Percentiles rank a stretch among this genome's conserved stretches.
Conservation (phyloP, 2,113 vertebrate species). For the Ciconia boyciana region DNA sequence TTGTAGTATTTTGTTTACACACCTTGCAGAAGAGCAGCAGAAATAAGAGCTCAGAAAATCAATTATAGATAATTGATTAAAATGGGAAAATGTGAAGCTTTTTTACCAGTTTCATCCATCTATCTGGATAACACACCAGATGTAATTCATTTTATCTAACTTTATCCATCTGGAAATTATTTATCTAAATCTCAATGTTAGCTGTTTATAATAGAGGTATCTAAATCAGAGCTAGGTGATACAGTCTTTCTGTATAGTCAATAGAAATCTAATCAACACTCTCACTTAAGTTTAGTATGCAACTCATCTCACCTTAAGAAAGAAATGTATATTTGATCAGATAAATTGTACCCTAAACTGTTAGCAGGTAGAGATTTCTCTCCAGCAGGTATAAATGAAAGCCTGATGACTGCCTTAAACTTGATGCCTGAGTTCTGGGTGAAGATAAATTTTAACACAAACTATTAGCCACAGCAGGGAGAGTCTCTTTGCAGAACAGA, state of each 20-base stretch:
- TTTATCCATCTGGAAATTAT: not conserved
- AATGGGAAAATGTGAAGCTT: not conserved
- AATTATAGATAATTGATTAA: not conserved
- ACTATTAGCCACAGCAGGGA: not conserved
- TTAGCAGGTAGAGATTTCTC: not conserved
- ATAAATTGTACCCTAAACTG: not conserved
- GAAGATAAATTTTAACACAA: not conserved
- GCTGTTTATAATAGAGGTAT: not conserved
- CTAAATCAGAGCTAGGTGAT: not conserved
- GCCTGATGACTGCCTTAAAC: not conserved
- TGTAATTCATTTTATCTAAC: not conserved
- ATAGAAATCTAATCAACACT: not conserved
- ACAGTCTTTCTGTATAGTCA: not conserved
- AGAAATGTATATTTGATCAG: not conserved
- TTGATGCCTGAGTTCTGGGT: not conserved
- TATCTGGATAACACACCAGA: not conserved
- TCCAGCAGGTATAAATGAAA: not conserved
- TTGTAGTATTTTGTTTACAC: not conserved
- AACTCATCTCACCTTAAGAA: not conserved
- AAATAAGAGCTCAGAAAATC: not conserved
- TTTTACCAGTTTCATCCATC: not conserved
- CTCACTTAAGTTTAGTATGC: not conserved
- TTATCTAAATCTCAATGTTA: not conserved
- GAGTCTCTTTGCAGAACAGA: not conserved
- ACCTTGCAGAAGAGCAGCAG: not conserved